Evolutionary conservation across 92 coral and sea anemone species (phyloP).

Genomic region (Porites rus): DNA sequence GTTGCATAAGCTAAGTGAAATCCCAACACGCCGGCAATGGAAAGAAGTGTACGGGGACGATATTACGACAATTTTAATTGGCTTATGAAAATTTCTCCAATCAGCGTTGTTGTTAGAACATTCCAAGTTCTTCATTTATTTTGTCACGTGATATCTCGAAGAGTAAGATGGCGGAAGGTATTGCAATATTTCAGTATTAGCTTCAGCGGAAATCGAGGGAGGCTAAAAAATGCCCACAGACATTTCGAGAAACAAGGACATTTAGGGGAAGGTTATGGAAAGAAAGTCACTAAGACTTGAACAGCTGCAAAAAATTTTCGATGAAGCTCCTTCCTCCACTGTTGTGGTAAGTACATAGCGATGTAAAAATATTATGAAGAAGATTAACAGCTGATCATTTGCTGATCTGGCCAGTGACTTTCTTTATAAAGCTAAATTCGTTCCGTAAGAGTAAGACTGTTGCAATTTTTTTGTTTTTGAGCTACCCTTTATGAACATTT

Average conservation of each 20-base stretch:
- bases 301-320: constrained; percentile 70
- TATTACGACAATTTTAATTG: constrained; percentile 36
- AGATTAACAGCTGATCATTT: neutral
- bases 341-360: constrained; percentile 73
- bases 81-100: constrained; percentile 13
- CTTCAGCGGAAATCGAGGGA: constrained; percentile 34
- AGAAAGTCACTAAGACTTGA: constrained; percentile 79
- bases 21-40: constrained; percentile 19
- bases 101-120: constrained; percentile 17
- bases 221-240: neutral
- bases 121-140: neutral
- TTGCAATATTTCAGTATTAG: neutral
- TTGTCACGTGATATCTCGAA: constrained; percentile 58
- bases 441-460: no score
- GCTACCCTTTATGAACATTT: no score
- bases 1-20: constrained; percentile 43
- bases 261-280: constrained; percentile 74
- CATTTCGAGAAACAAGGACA: neutral
- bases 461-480: no score
- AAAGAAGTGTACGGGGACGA: neutral
- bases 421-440: neutral
- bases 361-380: neutral
- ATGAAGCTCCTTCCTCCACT: constrained; percentile 78
- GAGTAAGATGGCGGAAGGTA: constrained; percentile 57
- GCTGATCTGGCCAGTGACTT: neutral